Evolutionary conservation across 1,140 invertebrate genomes (phyloP).

Genomic region (Heliconius congener): DNA sequence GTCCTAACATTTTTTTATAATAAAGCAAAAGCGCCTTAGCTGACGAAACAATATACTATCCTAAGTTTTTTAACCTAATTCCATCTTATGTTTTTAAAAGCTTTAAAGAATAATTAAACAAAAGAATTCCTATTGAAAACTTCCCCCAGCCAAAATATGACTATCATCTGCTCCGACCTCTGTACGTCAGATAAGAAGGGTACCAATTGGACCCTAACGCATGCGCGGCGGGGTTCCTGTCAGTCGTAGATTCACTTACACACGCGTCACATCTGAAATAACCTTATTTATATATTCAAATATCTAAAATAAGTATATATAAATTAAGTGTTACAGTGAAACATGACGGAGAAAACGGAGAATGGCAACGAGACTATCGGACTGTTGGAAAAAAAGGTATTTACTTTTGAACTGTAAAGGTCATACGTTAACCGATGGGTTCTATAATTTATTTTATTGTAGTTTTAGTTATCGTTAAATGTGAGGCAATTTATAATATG

Average conservation of each 20-base stretch:
- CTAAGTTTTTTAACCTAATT: too few relatives aligned
- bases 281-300: conserved; percentile 20
- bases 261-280: conserved; percentile 17
- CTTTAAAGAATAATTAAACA: not conserved
- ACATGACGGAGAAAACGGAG: conserved; percentile 44
- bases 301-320: not conserved
- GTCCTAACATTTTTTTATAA: too few relatives aligned
- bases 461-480: too few relatives aligned
- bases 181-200: conserved; percentile 20
- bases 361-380: conserved; percentile 43
- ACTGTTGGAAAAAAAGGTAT: conserved; percentile 49
- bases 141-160: not conserved
- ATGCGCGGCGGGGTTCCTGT: conserved; percentile 30
- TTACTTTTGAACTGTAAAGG: conserved; percentile 35
- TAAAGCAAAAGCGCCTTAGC: too few relatives aligned
- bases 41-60: too few relatives aligned
- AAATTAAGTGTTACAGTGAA: conserved; percentile 33
- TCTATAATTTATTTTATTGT: too few relatives aligned
- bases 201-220: conserved; percentile 29
- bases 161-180: conserved; percentile 4
- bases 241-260: conserved; percentile 25
- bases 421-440: conserved; percentile 17
- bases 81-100: too few relatives aligned
- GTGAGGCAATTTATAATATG: too few relatives aligned
- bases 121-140: not conserved